These are phyloP conservation scores for Dipodomys ordii DNA, from an alignment of 2,113 vertebrate species.

Conservation along the genomic window DNA sequence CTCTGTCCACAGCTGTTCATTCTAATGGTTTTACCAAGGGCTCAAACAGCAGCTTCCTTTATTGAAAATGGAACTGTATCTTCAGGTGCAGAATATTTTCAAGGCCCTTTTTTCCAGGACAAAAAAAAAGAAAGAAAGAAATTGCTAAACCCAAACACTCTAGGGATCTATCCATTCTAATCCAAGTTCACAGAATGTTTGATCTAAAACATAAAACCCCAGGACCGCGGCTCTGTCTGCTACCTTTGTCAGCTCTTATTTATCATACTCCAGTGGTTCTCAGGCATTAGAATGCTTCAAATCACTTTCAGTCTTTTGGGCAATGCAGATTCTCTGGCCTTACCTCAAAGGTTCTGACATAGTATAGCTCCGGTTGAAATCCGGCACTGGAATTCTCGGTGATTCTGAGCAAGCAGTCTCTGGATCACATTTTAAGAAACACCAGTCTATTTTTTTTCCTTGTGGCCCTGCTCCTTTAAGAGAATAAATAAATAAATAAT, in stretches of 20 bases:
- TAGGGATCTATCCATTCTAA: conserved; percentile 26
- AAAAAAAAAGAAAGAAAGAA: conserved; percentile 57
- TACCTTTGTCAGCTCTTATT: not conserved
- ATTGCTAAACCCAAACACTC: conserved; percentile 12
- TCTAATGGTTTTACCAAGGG: conserved; percentile 48
- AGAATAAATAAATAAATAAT: not conserved
- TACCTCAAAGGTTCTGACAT: not conserved
- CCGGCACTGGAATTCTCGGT: not conserved
- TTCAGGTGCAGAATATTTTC: conserved; percentile 55
- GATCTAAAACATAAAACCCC: conserved; percentile 14
- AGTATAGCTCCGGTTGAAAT: not conserved
- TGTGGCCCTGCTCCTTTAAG: too few species aligned
- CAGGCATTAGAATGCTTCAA: not conserved
- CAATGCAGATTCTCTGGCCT: not conserved
- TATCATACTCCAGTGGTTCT: not conserved
- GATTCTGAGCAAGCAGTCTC: not conserved
- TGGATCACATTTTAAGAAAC: not conserved
- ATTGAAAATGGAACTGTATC: conserved; percentile 50
- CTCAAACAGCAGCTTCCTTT: conserved; percentile 49
- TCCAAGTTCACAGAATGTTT: conserved; percentile 29
- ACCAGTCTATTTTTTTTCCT: not conserved
- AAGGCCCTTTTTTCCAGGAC: conserved; percentile 35
- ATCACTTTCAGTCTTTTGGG: not conserved
- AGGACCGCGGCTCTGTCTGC: not conserved
- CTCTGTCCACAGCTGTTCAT: conserved; percentile 61